Evolutionary conservation across 2,888 invertebrate genomes (phyloP), one percentile per base, ranked within the genome.

Genomic region (Ormyrus nitidulus): DNA sequence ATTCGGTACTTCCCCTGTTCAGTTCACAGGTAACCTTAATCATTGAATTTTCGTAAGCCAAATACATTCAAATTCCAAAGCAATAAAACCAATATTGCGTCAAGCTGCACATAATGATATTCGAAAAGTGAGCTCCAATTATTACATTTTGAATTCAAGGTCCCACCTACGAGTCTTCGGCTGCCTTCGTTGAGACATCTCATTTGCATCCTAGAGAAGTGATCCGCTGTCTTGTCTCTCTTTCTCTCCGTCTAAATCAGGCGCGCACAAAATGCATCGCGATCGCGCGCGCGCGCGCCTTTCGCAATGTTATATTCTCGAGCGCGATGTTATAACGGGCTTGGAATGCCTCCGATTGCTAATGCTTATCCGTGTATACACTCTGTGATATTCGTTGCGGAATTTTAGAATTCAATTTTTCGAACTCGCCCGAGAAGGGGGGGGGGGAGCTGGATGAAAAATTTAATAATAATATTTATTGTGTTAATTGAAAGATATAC

Each of bases 291-390:
- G 34, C 34, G 0, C 0, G 13, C 13, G 53, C 6, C 79, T 79
- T 79, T 79, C 70, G 70, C 75, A 79, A 79, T 46, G 13, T 34
- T 34, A 19, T 19, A 19, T 68, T 79, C 65, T 70, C 65, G 51
- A 44, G 48, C 59, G 48, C 74, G 64, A 74, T 70, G 81, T 77
- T 81, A 81, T 77, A 77, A 77, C 77, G 80, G 80, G 70, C 77
- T 70, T 59, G 69, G 73, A 80, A 80, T 80, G 69, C 68, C 76
- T 71, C 54, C 59, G 81, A 56, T 74, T 56, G 72, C 59, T 58
- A 53, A 58, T 19, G 2, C 48, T 34, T 59, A 51, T 70, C 11
- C 0, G 46, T 11, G 7, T 19, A 34, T n/a, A 34, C 58, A 4
- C 34, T 34, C 34, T 34, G 34, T 3, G 34, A 34, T 34, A 34